phyloP scores from a whole-genome alignment of 2,113 vertebrate genomes.

The Onychorhynchus coronatus region DNA sequence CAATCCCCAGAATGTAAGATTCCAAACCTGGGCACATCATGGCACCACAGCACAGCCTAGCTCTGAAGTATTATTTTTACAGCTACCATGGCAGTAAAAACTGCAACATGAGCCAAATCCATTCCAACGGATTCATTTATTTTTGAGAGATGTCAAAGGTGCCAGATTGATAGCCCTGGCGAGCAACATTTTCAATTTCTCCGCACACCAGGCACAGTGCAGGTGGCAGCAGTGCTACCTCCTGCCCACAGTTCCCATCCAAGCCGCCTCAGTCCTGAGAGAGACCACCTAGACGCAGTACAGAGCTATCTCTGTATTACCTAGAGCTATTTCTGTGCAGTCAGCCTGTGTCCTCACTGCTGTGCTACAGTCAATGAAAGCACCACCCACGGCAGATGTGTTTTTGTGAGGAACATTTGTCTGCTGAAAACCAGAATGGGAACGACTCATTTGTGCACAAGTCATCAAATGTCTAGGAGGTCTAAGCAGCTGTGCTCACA shows the following conservation, averaged over 20 bases:
- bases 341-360: neutral
- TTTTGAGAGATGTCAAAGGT: slow-evolving; percentile 50
- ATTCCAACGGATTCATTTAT: slow-evolving; percentile 45
- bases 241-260: slow-evolving; percentile 32
- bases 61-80: slow-evolving; percentile 14
- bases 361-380: neutral
- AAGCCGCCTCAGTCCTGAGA: neutral
- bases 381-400: slow-evolving; percentile 7
- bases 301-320: neutral
- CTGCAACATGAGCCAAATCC: slow-evolving; percentile 29
- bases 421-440: neutral
- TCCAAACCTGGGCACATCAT: neutral
- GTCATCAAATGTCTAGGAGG: neutral
- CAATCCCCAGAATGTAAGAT: neutral
- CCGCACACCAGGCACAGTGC: slow-evolving; percentile 34
- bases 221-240: slow-evolving; percentile 44
- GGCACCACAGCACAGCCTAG: slow-evolving; percentile 12
- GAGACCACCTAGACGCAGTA: neutral
- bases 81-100: slow-evolving; percentile 15
- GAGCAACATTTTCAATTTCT: slow-evolving; percentile 56
- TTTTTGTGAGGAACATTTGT: slow-evolving; percentile 24
- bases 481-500: slow-evolving; percentile 18
- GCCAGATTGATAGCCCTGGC: slow-evolving; percentile 59
- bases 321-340: slow-evolving; percentile 31
- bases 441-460: neutral